phyloP scores from a whole-genome alignment of 2,797 vertebrate genomes.

The Chrysocyon brachyurus region DNA sequence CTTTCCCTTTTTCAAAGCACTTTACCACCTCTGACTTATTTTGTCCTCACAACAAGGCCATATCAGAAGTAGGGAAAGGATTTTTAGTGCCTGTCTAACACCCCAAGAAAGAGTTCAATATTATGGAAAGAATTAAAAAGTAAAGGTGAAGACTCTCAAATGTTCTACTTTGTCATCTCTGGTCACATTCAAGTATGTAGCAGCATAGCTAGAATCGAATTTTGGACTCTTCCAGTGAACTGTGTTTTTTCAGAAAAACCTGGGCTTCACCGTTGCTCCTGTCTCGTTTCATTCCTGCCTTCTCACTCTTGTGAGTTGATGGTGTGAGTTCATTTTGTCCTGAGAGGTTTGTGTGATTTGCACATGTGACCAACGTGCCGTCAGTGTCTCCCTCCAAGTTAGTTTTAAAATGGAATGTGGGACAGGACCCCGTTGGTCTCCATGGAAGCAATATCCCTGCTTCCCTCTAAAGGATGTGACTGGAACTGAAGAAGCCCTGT shows the following conservation, averaged over 20 bases:
- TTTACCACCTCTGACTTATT: slow-evolving; percentile 65
- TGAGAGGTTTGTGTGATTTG: not conserved
- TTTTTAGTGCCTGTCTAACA: not conserved
- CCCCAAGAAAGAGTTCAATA: not conserved
- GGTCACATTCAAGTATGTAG: not conserved
- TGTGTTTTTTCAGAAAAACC: not conserved
- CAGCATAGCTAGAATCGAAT: not conserved
- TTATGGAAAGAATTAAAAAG: not conserved
- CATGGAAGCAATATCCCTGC: not conserved
- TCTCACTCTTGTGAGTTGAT: not conserved
- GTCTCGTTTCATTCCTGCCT: not conserved
- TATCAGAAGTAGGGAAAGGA: not conserved
- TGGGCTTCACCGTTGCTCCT: too few relatives aligned
- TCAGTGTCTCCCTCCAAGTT: not conserved
- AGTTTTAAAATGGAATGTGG: not conserved
- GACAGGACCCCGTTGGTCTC: not conserved
- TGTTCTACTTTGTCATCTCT: not conserved
- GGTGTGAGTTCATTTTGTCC: not conserved
- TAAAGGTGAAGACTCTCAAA: not conserved
- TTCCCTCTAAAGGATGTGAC: too few relatives aligned
- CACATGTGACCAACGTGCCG: not conserved
- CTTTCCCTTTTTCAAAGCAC: slow-evolving; percentile 82
- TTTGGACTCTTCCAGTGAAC: rapidly evolving
- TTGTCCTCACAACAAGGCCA: slow-evolving; percentile 35
- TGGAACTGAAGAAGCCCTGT: not conserved